A percentile compares a stretch with the other conserved stretches of the same genome.
phyloP scores from a whole-genome alignment of 2,797 vertebrate species.

The Falco rusticolus region DNA sequence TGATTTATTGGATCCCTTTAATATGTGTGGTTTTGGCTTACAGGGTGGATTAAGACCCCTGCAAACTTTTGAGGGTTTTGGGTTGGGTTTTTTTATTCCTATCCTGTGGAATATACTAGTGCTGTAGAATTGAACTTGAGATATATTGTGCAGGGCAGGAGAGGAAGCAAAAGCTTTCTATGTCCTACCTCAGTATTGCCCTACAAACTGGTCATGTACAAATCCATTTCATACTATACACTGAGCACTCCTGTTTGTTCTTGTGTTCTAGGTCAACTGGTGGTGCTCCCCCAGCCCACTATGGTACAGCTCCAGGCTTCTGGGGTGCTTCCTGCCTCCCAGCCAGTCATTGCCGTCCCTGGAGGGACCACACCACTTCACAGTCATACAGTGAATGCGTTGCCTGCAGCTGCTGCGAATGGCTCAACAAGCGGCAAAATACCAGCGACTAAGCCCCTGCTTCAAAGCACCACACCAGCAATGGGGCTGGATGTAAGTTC shows the following conservation, averaged over 20 bases:
- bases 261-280: constrained; percentile 77
- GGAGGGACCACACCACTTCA: constrained; percentile 79
- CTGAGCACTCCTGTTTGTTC: not conserved
- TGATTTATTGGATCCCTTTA: not conserved
- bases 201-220: not conserved
- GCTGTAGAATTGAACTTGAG: not conserved
- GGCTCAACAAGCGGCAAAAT: constrained; percentile 48
- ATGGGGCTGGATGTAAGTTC: constrained; percentile 89
- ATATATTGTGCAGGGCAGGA: not conserved
- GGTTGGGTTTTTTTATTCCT: not conserved
- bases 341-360: constrained; percentile 74
- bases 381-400: constrained; percentile 74
- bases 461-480: constrained; percentile 40
- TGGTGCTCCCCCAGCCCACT: constrained; percentile 84
- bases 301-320: constrained; percentile 88
- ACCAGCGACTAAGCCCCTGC: constrained; percentile 59
- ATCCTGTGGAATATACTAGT: not conserved
- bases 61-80: not conserved
- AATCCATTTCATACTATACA: not conserved
- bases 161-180: not conserved
- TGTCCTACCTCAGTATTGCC: not conserved
- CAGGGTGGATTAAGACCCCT: not conserved
- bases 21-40: not conserved
- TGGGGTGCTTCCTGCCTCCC: constrained; percentile 74
- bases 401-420: constrained; percentile 58